Percentiles rank a stretch among this genome's conserved stretches.
These are phyloP conservation scores for Amblyopsis hoosieri DNA, from an alignment of 2,797 vertebrate genomes.

Conservation along the genomic window DNA sequence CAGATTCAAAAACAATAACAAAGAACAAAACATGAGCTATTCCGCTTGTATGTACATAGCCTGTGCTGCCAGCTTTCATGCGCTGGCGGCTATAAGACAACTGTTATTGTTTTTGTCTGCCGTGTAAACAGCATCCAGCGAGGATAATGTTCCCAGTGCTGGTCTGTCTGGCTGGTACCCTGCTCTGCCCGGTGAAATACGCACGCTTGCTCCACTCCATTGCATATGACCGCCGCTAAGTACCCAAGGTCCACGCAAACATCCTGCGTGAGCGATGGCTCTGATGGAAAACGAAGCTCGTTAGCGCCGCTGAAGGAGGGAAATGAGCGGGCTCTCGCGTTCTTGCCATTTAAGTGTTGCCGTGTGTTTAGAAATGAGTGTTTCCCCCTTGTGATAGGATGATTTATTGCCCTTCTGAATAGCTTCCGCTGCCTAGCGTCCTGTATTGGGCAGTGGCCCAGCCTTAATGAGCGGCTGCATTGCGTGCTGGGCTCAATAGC, in stretches of 20 bases:
- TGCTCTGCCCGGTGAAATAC: constrained; percentile 16
- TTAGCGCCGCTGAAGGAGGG: constrained; percentile 46
- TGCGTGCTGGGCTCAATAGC: constrained; percentile 8
- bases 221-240: constrained; percentile 43
- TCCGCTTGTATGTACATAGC: constrained; percentile 33
- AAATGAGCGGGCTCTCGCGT: constrained; percentile 49
- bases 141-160: constrained; percentile 33
- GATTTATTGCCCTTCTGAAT: constrained; percentile 65
- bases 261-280: constrained; percentile 48
- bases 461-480: constrained; percentile 27
- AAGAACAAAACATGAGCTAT: constrained; percentile 40
- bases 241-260: constrained; percentile 46
- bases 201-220: constrained; percentile 25
- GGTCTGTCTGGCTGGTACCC: constrained; percentile 11
- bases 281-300: constrained; percentile 53
- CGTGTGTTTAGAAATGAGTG: constrained; percentile 42
- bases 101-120: constrained; percentile 60
- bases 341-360: constrained; percentile 24
- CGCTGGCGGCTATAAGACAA: constrained; percentile 41
- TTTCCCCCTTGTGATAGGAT: constrained; percentile 54
- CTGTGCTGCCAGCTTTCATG: constrained; percentile 39
- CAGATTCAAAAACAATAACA: constrained; percentile 2
- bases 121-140: constrained; percentile 16
- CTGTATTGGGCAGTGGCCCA: constrained; percentile 37
- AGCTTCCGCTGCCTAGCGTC: constrained; percentile 52